Conservation (phyloP, 2,113 vertebrate genomes). For the Phasianus colchicus region DNA sequence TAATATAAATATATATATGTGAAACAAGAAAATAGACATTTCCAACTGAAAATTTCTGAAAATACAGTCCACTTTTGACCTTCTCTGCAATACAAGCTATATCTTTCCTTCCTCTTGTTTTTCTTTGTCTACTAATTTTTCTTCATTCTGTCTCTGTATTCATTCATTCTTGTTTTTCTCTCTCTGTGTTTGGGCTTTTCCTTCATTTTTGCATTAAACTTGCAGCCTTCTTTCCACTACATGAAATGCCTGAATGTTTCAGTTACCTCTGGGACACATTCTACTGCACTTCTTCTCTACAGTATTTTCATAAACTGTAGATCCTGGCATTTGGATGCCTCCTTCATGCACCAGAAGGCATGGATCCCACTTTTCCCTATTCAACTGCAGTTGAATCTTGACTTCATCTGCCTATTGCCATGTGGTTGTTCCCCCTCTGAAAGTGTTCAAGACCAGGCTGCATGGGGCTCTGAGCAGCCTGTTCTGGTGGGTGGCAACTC, state of each 20-base stretch:
- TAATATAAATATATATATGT: not conserved
- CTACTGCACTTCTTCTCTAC: not conserved
- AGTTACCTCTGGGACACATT: not conserved
- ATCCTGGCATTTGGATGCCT: not conserved
- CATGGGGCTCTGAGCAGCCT: too few relatives aligned
- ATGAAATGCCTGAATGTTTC: not conserved
- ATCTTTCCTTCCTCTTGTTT: not conserved
- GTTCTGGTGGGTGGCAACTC: too few relatives aligned
- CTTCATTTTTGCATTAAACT: not conserved
- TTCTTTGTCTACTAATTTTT: not conserved
- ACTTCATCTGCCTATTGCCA: not conserved
- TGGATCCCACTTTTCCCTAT: accelerated
- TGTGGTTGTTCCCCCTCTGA: too few relatives aligned
- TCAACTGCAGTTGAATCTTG: not conserved
- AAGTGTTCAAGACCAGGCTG: too few relatives aligned
- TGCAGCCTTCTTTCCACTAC: not conserved
- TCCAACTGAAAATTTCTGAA: not conserved
- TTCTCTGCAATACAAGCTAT: not conserved
- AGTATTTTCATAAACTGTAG: not conserved
- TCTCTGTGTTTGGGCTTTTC: accelerated
- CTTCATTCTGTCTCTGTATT: not conserved
- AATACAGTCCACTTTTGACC: not conserved
- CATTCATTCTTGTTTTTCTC: not conserved
- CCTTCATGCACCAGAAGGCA: not conserved
- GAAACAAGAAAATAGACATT: not conserved